These are phyloP conservation scores for Pammene aurita DNA, from an alignment of 2,888 invertebrate genomes.

Conservation along the genomic window DNA sequence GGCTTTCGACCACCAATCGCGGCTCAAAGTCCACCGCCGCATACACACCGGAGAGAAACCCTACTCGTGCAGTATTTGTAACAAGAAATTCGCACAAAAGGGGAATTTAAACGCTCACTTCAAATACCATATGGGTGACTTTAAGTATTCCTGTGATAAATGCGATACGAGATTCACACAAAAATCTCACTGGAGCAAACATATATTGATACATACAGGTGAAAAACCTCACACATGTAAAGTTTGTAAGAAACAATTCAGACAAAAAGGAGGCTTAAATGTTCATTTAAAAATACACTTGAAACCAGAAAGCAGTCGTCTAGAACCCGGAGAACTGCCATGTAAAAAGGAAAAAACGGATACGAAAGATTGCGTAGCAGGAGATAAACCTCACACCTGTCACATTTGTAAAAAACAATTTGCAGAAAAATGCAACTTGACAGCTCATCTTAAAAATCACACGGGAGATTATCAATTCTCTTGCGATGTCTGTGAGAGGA, in stretches of 20 bases:
- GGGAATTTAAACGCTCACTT: constrained; percentile 23
- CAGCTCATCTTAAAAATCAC: constrained; percentile 20
- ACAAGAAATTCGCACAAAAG: constrained; percentile 27
- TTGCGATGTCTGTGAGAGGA: constrained; percentile 13
- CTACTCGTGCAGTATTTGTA: constrained; percentile 13
- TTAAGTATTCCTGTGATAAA: background rate
- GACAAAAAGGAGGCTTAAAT: constrained; percentile 14
- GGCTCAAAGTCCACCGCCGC: constrained; percentile 7
- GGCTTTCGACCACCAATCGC: constrained; percentile 16
- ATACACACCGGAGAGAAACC: constrained; percentile 21
- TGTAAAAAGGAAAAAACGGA: background rate
- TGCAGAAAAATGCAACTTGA: constrained; percentile 22
- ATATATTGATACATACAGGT: constrained; percentile 14
- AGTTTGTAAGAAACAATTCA: constrained; percentile 19
- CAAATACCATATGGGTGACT: constrained; percentile 11
- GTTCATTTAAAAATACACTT: constrained; percentile 24
- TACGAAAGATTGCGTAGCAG: background rate
- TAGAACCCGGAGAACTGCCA: background rate
- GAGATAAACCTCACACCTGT: constrained; percentile 15
- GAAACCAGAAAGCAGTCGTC: constrained; percentile 6
- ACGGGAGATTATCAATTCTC: constrained; percentile 18
- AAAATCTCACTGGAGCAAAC: constrained; percentile 11
- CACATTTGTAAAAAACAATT: constrained; percentile 23
- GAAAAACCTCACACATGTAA: constrained; percentile 4
- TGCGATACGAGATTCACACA: constrained; percentile 13